Evolutionary conservation across 2,797 vertebrate genomes (phyloP), one percentile per base, ranked within the genome.

Genomic region (Chloroceryle inda): DNA sequence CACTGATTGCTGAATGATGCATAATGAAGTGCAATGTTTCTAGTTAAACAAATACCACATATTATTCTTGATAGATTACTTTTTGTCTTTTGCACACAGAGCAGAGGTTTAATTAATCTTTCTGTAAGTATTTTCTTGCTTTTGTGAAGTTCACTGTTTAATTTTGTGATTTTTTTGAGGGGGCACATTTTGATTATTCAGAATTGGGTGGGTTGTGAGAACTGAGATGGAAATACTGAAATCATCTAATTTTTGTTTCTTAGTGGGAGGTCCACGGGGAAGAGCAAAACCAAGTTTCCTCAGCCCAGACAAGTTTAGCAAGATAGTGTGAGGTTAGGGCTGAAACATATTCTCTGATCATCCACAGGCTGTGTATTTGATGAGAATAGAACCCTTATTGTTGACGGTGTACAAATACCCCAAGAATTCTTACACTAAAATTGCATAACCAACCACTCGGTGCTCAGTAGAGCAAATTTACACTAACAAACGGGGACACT

Each of bases 221-320:
- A 22, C 31, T 83, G 58, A 75, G 45, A n/a, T 91, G 50, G 73
- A 91, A 95, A 92, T 63, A 86, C 37, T 82, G 68, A 90, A 94
- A 86, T 75, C 4, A 63, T 18, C 9, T 88, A 2, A 29, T 53
- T 91, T 95, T 96, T 86, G 5, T 91, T 88, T 90, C 89, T 75
- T 64, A 86, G 83, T 94, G 85, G 63, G 85, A 96, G 62, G 82
- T 49, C 85, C 56, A 83, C 23, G 62, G 55, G 67, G 82, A 94
- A 88, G 42, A 85, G 31, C 37, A 78, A 94, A 88, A 93, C 5
- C 69, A 90, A 90, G 67, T 79, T 79, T 87, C 45, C 56, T 92
- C 68, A 94, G 83, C 53, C 63, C 77, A 69, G 94, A 93, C 88
- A 90, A 90, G 89, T 96, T 95, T 77, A 94, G 69, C 74, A 75